A percentile compares a stretch with the other conserved stretches of the same genome.
Evolutionary conservation across 2,797 vertebrate species (phyloP).

Genomic region (Tolypeutes matacus): DNA sequence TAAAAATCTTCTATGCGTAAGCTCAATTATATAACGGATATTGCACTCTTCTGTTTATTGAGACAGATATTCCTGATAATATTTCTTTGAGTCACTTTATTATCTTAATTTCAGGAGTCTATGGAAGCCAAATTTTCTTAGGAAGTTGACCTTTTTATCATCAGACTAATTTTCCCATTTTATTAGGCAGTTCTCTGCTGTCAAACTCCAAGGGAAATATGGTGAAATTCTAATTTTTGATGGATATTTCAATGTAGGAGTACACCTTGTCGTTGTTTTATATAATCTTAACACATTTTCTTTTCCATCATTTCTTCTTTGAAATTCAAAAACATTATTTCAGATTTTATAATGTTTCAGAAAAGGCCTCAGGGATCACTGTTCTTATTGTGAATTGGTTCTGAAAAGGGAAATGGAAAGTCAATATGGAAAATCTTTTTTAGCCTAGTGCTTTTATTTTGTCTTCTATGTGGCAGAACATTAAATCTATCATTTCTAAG

Average conservation of each 20-base stretch:
- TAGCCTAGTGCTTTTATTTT: conserved; percentile 70
- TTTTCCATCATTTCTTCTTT: conserved; percentile 72
- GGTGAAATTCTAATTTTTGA: conserved; percentile 76
- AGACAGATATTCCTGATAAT: conserved; percentile 18
- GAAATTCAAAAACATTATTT: conserved; percentile 78
- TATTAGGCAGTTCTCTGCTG: conserved; percentile 48
- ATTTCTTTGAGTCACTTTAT: conserved; percentile 38
- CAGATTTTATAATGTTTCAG: conserved; percentile 75
- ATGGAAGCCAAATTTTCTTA: background rate
- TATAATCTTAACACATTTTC: conserved; percentile 75
- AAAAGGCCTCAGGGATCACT: conserved; percentile 79
- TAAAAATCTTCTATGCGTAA: background rate
- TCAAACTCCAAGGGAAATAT: conserved; percentile 64
- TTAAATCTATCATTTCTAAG: conserved; percentile 77
- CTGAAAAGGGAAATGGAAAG: conserved; percentile 80
- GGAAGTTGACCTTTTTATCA: conserved; percentile 51
- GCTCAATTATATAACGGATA: background rate
- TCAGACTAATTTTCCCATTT: conserved; percentile 59
- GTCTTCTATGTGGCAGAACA: conserved; percentile 59
- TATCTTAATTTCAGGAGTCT: conserved; percentile 63
- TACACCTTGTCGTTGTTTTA: conserved; percentile 76
- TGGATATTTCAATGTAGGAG: conserved; percentile 71
- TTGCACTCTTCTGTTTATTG: conserved; percentile 33
- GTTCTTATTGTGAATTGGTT: conserved; percentile 77
- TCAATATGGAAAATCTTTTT: conserved; percentile 60